Conservation (phyloP, 2,113 vertebrate genomes). For the Ranitomeya imitator region DNA sequence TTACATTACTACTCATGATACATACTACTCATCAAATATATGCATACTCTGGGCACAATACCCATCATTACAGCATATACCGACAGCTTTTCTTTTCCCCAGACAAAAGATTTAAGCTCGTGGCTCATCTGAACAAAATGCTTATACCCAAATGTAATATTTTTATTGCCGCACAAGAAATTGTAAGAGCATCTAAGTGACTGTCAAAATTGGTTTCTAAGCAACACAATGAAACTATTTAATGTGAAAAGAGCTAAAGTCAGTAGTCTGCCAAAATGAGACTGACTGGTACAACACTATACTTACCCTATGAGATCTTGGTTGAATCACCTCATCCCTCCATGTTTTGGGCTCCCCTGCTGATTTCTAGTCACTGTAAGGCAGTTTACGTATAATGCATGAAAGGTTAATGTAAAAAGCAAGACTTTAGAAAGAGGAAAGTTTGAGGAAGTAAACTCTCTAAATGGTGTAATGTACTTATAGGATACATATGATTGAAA, state of each 20-base stretch:
- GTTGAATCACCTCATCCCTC: slow-evolving; percentile 34
- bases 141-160: not conserved
- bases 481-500: not conserved
- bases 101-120: not conserved
- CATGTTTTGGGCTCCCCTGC: not conserved
- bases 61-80: too few relatives aligned
- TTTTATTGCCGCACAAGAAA: not conserved
- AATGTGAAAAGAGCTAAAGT: slow-evolving; percentile 33
- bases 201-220: slow-evolving; percentile 18
- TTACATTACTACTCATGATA: not conserved
- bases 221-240: slow-evolving; percentile 35
- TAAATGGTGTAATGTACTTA: not conserved
- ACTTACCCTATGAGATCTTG: slow-evolving; percentile 8
- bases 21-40: not conserved
- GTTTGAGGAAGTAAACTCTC: not conserved
- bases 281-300: slow-evolving; percentile 21
- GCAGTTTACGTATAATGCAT: slow-evolving; percentile 3
- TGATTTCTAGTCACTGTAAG: slow-evolving; percentile 29
- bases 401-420: slow-evolving; percentile 23
- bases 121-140: not conserved
- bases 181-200: not conserved
- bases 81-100: not conserved
- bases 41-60: not conserved
- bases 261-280: slow-evolving; percentile 2
- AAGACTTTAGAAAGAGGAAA: not conserved